Evolutionary conservation across 2,113 vertebrate genomes (phyloP).

Genomic region (human (Homo sapiens)): DNA sequence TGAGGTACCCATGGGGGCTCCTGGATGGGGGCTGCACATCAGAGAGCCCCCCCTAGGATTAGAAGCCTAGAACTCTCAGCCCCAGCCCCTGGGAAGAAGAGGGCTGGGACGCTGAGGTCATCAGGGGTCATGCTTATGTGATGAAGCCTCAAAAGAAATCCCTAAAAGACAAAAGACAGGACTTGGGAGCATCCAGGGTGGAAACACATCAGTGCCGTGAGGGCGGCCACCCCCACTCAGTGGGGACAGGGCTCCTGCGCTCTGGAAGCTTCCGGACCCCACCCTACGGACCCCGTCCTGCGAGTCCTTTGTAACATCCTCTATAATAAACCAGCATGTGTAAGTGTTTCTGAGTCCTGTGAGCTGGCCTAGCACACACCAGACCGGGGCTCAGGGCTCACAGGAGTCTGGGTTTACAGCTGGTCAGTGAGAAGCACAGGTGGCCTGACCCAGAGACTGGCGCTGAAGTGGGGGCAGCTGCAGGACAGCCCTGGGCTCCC

Average conservation of each 20-base stretch:
- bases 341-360: neutral
- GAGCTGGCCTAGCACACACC: neutral
- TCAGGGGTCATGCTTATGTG: neutral
- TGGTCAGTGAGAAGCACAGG: neutral
- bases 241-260: neutral
- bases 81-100: neutral
- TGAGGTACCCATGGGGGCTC: neutral
- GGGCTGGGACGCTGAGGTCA: neutral
- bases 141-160: neutral
- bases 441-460: neutral
- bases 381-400: fast-evolving
- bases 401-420: neutral
- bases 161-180: neutral
- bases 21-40: too few species aligned
- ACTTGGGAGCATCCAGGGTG: neutral
- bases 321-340: fast-evolving
- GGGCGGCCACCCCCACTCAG: neutral
- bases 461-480: neutral
- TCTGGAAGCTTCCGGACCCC: neutral
- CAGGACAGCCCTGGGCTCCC: fast-evolving
- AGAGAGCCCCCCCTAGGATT: neutral
- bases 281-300: neutral
- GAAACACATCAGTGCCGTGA: neutral
- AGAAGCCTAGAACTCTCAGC: neutral
- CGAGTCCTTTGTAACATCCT: neutral